A percentile compares a stretch with the other conserved stretches of the same genome.
phyloP scores from a whole-genome alignment of 2,888 invertebrate species.

The Eilema caniola region DNA sequence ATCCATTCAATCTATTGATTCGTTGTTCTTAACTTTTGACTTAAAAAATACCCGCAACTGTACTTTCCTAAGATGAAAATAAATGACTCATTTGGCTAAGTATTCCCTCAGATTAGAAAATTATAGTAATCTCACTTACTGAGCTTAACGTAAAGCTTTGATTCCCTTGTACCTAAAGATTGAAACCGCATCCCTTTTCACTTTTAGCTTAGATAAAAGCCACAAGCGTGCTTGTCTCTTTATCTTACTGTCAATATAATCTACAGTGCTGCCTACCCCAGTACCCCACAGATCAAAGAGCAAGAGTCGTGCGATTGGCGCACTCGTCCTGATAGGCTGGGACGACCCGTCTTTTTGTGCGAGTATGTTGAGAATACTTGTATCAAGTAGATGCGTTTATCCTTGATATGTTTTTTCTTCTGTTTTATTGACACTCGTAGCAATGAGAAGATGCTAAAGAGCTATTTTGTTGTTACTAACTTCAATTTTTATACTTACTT shows the following conservation, averaged over 20 bases:
- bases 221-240: neutral
- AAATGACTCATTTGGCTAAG: too few species aligned
- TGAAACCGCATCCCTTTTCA: neutral
- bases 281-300: slow-evolving; percentile 9
- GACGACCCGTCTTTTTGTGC: slow-evolving; percentile 1
- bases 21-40: too few species aligned
- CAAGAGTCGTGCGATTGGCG: slow-evolving; percentile 1
- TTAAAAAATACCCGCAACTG: too few species aligned
- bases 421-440: neutral
- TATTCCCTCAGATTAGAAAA: neutral
- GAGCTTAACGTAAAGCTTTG: neutral
- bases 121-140: neutral
- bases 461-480: neutral
- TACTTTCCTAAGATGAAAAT: too few species aligned
- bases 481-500: too few species aligned
- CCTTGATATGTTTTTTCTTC: neutral
- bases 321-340: slow-evolving; percentile 14
- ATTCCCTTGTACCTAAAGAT: neutral
- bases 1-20: too few species aligned
- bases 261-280: neutral
- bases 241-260: neutral
- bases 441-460: neutral
- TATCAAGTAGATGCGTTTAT: slow-evolving; percentile 12
- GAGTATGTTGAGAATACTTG: slow-evolving; percentile 9
- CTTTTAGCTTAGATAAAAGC: neutral